Percentiles rank a stretch among this genome's conserved stretches.
phyloP scores from a whole-genome alignment of 2,888 invertebrate species.

The Nudaria mundana region DNA sequence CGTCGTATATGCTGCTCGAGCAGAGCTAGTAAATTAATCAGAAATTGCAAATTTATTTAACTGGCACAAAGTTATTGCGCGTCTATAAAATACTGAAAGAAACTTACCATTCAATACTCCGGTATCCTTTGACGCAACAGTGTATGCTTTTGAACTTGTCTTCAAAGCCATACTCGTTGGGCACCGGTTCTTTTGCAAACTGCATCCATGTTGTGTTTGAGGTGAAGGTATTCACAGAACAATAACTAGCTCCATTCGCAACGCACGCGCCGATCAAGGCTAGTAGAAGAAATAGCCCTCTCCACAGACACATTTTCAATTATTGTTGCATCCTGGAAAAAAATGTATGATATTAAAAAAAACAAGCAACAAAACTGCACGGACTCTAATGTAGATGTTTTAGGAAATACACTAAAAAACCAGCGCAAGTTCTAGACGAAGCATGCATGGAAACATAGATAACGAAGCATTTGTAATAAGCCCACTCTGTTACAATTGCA shows the following conservation, averaged over 20 bases:
- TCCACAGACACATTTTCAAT: constrained; percentile 47
- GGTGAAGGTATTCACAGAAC: constrained; percentile 80
- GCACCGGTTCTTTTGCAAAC: constrained; percentile 87
- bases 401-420: too few species aligned
- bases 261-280: constrained; percentile 40
- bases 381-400: not conserved
- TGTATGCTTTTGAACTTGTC: constrained; percentile 88
- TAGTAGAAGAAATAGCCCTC: constrained; percentile 41
- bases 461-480: too few species aligned
- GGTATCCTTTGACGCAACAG: constrained; percentile 88
- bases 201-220: constrained; percentile 84
- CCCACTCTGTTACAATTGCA: too few species aligned
- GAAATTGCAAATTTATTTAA: too few species aligned
- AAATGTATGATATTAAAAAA: constrained; percentile 3
- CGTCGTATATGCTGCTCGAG: too few species aligned
- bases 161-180: constrained; percentile 84
- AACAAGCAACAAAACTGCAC: not conserved
- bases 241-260: constrained; percentile 72
- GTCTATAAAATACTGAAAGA: constrained; percentile 2
- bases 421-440: too few species aligned
- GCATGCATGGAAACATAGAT: too few species aligned
- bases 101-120: constrained; percentile 90
- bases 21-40: too few species aligned
- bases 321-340: constrained; percentile 45
- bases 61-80: too few species aligned